A percentile compares a stretch with the other conserved stretches of the same genome.
These are phyloP conservation scores for Progne subis DNA, from an alignment of 2,113 vertebrate species.

Conservation along the genomic window DNA sequence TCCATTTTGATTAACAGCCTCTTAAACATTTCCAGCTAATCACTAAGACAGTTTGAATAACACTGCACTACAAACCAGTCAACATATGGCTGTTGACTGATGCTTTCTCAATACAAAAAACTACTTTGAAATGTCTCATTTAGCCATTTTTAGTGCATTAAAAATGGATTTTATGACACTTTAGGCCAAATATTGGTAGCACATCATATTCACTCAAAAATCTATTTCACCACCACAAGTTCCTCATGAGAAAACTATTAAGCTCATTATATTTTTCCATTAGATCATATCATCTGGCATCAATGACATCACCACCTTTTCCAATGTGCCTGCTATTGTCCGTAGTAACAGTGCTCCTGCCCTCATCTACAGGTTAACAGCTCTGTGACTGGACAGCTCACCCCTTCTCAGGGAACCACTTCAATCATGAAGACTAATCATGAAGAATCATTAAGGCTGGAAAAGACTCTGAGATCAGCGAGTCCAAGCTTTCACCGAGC, in stretches of 20 bases:
- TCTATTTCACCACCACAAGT: neutral
- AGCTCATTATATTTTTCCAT: slow-evolving; percentile 27
- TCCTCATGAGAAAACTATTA: slow-evolving; percentile 23
- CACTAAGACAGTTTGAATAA: neutral
- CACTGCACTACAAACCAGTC: neutral
- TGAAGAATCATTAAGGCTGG: neutral
- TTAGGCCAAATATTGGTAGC: slow-evolving; percentile 23
- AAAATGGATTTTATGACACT: slow-evolving; percentile 13
- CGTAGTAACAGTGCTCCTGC: neutral
- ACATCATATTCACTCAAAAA: neutral
- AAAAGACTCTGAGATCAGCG: neutral
- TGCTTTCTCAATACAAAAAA: neutral
- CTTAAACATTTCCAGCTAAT: neutral
- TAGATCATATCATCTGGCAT: neutral
- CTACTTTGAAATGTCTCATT: neutral
- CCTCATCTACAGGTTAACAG: neutral
- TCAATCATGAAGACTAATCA: neutral
- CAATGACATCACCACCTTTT: slow-evolving; percentile 1
- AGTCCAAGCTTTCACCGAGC: neutral
- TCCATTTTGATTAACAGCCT: neutral
- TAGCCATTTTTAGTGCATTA: neutral
- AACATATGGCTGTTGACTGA: neutral
- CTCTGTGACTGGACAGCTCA: neutral
- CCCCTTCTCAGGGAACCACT: neutral
- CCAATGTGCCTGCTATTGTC: neutral